Percentiles rank a stretch among this genome's conserved stretches.
Evolutionary conservation across 2,888 invertebrate species (phyloP).

Genomic region (Diloba caeruleocephala): DNA sequence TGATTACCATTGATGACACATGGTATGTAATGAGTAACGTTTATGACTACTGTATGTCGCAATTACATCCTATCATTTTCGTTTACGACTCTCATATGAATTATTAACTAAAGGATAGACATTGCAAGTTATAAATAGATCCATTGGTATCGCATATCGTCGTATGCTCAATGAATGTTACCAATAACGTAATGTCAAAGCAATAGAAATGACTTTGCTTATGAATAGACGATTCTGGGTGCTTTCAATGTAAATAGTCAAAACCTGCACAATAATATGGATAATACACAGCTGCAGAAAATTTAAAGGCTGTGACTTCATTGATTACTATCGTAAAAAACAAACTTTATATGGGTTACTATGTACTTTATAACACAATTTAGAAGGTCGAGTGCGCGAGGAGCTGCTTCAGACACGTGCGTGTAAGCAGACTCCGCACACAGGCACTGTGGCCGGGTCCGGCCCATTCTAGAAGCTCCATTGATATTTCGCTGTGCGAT

Average conservation of each 20-base stretch:
- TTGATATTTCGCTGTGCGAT: constrained; percentile 84
- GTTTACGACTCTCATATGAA: constrained; percentile 7
- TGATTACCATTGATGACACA: constrained; percentile 49
- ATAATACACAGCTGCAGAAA: neutral
- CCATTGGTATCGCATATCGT: too few relatives aligned
- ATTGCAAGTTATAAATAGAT: too few relatives aligned
- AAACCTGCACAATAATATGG: neutral
- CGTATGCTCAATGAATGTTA: too few relatives aligned
- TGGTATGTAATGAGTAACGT: constrained; percentile 40
- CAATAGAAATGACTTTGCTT: too few relatives aligned
- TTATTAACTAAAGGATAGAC: neutral
- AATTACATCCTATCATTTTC: constrained; percentile 22
- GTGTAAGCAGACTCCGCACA: constrained; percentile 65
- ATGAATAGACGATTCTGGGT: too few relatives aligned
- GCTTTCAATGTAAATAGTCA: neutral
- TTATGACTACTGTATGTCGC: constrained; percentile 25
- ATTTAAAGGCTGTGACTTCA: constrained; percentile 8
- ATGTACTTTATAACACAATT: constrained; percentile 30
- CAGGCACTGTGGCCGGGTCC: constrained; percentile 79
- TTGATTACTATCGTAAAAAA: constrained; percentile 25
- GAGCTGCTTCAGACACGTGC: constrained; percentile 57
- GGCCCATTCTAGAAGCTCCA: constrained; percentile 82
- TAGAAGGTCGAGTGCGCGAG: constrained; percentile 48
- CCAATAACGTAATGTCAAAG: too few relatives aligned
- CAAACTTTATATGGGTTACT: constrained; percentile 13